Base-by-base conservation (phyloP, 2,113 vertebrate species). In the Pandion haliaetus region DNA sequence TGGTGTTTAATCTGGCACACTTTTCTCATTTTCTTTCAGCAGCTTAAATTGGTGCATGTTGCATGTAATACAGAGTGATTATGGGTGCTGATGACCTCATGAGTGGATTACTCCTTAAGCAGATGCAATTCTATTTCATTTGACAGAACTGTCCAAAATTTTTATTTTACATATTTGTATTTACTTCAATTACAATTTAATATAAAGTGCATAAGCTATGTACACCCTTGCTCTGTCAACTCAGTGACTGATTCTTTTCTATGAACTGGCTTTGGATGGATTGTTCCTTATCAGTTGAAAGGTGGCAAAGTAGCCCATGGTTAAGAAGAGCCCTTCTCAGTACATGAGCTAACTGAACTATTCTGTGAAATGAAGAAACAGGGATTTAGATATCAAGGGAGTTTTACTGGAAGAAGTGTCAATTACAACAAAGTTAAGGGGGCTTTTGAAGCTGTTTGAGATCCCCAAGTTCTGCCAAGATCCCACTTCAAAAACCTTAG, bases 141-240 rank as follows among this genome's bases (percentile, higher is more conserved):
- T 45, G 32, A 50, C 20, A n/a, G 42, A 83, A 63, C 14, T 78
- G 9, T 16, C 16, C 6, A 8, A 3, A 4, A 1, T 28, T 76
- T 95, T 25, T 26, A 7, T 28, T 77, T 89, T 9, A 61, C 44
- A 66, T 66, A 13, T 36, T 44, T 58, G 6, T 14, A 62, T 86
- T 91, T 50, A 18, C 8, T 42, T 82, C 16, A 5, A 1, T 36
- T 57, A 14, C 9, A 10, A 6, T 24, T 61, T 34, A 32, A 19
- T 36, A 34, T 7, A 24, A 89, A 74, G 4, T 1, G 0, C 3
- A 1, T 29, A 26, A 70, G 3, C 38, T 38, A 8, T 8, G 8
- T 14, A n/a, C 9, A 38, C 5, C 20, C 16, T 52, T 88, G 21
- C 9, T 69, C 32, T 78, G 32, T 50, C 24, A 55, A 6, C 12